Percentiles rank a stretch among this genome's conserved stretches.
Conservation (phyloP, 2,888 invertebrate species). For the Caenorhabditis macrosperma region DNA sequence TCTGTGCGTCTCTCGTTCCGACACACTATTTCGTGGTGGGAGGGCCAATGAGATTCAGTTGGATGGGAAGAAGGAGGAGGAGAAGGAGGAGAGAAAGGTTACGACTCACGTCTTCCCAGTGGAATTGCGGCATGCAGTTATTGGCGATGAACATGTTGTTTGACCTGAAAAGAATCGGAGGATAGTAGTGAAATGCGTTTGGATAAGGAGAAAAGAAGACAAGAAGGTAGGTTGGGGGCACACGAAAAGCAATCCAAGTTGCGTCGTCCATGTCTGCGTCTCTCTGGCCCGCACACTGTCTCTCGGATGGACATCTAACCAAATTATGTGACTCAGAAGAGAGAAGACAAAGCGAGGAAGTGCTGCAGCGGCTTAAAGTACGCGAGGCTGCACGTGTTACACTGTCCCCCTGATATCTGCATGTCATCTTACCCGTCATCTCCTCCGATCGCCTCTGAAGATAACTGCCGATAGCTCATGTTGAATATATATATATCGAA, state of each 20-base stretch:
- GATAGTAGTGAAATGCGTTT: neutral
- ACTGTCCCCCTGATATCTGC: conserved; percentile 1
- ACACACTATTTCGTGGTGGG: neutral
- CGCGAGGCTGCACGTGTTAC: conserved; percentile 17
- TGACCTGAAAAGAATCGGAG: neutral
- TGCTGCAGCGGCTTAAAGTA: conserved; percentile 9
- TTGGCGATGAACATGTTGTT: conserved; percentile 58
- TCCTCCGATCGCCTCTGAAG: neutral
- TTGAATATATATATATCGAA: too few species aligned
- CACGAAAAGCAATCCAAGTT: conserved; percentile 39
- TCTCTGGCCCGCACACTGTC: conserved; percentile 9
- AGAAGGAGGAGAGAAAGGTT: neutral
- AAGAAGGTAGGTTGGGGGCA: conserved; percentile 14
- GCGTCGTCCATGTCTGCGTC: conserved; percentile 18
- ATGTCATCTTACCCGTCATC: conserved; percentile 39
- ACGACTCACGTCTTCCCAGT: conserved; percentile 59
- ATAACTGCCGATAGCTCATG: conserved; percentile 7
- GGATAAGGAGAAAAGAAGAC: conserved; percentile 12
- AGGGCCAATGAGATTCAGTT: neutral
- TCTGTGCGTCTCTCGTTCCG: conserved; percentile 3
- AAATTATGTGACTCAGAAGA: conserved; percentile 36
- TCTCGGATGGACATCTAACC: conserved; percentile 34
- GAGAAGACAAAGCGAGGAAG: neutral
- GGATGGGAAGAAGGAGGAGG: neutral
- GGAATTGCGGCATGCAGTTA: conserved; percentile 56